Percentiles rank a stretch among this genome's conserved stretches.
Evolutionary conservation across 2,797 vertebrate genomes (phyloP).

Genomic region (Buphagus erythrorhynchus): DNA sequence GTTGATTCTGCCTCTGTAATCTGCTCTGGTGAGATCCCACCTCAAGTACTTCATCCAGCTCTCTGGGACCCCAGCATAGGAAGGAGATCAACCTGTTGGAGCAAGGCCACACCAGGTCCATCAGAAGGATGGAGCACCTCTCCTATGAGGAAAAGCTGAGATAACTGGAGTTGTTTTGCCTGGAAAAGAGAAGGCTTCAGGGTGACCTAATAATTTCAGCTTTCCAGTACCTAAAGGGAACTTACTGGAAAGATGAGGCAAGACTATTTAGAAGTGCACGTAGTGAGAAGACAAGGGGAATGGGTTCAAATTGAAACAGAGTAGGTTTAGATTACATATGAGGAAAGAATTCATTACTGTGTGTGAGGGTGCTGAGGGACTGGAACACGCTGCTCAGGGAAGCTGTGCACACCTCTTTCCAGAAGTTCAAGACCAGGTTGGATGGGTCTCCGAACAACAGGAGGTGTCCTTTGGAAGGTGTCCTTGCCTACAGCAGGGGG

Average conservation of each 20-base stretch:
- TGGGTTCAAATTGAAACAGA: not conserved
- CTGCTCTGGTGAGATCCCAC: not conserved
- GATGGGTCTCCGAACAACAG: not conserved
- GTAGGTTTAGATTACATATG: not conserved
- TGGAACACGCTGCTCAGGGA: not conserved
- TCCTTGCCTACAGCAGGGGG: fast-evolving
- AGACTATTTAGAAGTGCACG: not conserved
- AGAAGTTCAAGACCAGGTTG: not conserved
- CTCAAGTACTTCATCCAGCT: not conserved
- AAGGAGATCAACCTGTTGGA: fast-evolving
- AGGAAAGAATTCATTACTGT: not conserved
- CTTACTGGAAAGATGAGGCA: not conserved
- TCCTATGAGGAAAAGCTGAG: not conserved
- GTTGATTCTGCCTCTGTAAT: not conserved
- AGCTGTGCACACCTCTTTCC: not conserved
- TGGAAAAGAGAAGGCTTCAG: not conserved
- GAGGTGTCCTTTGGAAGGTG: too few relatives aligned
- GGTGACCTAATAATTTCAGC: not conserved
- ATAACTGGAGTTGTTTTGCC: not conserved
- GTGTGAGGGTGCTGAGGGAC: not conserved
- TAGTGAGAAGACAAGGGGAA: not conserved
- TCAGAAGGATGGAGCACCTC: not conserved
- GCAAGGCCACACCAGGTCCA: not conserved
- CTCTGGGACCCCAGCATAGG: fast-evolving
- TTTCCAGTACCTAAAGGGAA: not conserved